Evolutionary conservation across 2,113 vertebrate species (phyloP).

Genomic region (Bufo gargarizans): DNA sequence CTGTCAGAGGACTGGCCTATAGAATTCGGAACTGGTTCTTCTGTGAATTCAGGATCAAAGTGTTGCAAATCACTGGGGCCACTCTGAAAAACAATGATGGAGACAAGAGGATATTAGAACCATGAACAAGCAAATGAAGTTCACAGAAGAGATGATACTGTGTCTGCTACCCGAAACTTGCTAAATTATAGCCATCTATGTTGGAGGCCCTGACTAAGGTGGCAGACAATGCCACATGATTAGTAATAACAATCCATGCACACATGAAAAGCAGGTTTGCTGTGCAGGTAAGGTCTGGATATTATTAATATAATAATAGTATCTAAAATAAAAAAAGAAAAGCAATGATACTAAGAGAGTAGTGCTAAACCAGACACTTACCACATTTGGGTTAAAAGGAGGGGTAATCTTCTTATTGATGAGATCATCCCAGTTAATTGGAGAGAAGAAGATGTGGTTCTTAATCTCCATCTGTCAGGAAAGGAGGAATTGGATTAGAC

Average conservation of each 20-base stretch:
- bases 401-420: slow-evolving; percentile 98
- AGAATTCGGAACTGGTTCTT: slow-evolving; percentile 94
- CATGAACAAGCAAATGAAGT: slow-evolving; percentile 3
- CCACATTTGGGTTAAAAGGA: slow-evolving; percentile 99
- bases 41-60: slow-evolving; percentile 97
- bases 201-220: not conserved
- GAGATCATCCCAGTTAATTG: slow-evolving; percentile 99
- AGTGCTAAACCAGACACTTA: slow-evolving; percentile 72
- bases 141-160: not conserved
- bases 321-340: not conserved
- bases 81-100: slow-evolving; percentile 72
- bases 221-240: not conserved
- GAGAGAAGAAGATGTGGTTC: slow-evolving; percentile 96
- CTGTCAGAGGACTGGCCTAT: slow-evolving; percentile 93
- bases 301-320: not conserved
- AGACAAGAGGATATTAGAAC: slow-evolving; percentile 12
- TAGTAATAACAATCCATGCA: not conserved
- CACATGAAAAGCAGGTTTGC: not conserved
- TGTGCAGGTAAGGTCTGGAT: no score
- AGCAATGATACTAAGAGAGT: not conserved
- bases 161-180: not conserved
- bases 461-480: slow-evolving; percentile 92
- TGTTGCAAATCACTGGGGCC: slow-evolving; percentile 94
- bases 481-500: slow-evolving; percentile 65
- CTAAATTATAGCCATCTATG: no score